These are phyloP conservation scores for Dicroscelio sp. DNA, from an alignment of 2,888 invertebrate species.

Conservation along the genomic window DNA sequence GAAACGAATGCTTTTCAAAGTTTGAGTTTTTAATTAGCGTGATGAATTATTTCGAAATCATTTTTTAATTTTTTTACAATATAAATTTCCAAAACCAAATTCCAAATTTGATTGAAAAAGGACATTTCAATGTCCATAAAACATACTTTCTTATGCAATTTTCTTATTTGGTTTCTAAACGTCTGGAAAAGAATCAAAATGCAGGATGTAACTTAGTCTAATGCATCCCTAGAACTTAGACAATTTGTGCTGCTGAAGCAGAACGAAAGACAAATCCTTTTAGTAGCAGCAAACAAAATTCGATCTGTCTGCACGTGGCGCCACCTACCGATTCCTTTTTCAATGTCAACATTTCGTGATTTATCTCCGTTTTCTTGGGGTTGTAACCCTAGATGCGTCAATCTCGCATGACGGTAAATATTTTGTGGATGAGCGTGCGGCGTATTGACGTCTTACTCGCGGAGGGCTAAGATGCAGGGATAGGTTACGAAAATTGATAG, in stretches of 20 bases:
- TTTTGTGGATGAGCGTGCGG: constrained; percentile 17
- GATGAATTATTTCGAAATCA: constrained; percentile 61
- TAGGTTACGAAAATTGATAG: background rate
- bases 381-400: constrained; percentile 46
- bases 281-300: constrained; percentile 12
- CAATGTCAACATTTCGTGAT: constrained; percentile 37
- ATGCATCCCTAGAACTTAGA: no score
- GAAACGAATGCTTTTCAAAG: no score
- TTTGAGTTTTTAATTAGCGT: constrained; percentile 59
- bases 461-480: background rate
- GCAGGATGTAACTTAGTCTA: no score
- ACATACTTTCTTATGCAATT: no score
- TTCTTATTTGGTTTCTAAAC: no score
- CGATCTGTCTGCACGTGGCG: constrained; percentile 1
- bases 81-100: no score
- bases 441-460: constrained; percentile 15
- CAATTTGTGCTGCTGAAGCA: no score
- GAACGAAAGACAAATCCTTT: no score
- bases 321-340: constrained; percentile 33
- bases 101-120: no score
- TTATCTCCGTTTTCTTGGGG: constrained; percentile 37
- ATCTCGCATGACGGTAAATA: constrained; percentile 31
- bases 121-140: no score
- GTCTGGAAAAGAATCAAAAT: no score
- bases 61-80: no score